Percentiles rank a stretch among this genome's conserved stretches.
Conservation (phyloP, 2,888 invertebrate species). For the Andrena flavipes region DNA sequence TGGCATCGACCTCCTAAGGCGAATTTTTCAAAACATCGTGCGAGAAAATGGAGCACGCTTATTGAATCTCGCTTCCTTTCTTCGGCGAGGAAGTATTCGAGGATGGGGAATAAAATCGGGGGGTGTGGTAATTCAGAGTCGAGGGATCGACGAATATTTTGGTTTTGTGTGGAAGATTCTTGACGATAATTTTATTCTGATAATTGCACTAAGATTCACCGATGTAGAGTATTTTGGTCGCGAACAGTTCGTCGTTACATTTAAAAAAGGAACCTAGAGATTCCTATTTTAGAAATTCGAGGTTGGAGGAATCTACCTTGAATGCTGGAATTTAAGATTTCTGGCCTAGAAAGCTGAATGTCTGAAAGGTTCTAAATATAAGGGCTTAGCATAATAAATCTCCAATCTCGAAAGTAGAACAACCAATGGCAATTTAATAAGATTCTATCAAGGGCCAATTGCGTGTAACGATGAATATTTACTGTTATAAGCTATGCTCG, state of each 20-base stretch:
- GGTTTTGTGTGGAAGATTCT: too few relatives aligned
- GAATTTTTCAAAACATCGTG: conserved; percentile 46
- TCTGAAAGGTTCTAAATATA: background rate
- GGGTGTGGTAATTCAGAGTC: background rate
- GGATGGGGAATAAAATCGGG: background rate
- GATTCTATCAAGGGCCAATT: too few relatives aligned
- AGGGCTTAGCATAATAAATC: background rate
- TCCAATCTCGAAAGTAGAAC: background rate
- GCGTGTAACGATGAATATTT: background rate
- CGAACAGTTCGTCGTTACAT: too few relatives aligned
- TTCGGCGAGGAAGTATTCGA: background rate
- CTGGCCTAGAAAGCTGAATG: background rate
- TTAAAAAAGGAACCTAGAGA: too few relatives aligned
- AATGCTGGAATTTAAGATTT: background rate
- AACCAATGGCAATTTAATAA: background rate
- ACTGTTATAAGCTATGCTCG: background rate
- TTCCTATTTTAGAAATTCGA: background rate
- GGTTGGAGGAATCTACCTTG: background rate
- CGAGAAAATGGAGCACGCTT: conserved; percentile 42
- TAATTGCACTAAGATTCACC: too few relatives aligned
- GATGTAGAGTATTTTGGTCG: too few relatives aligned
- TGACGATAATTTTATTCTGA: too few relatives aligned
- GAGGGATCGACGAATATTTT: too few relatives aligned
- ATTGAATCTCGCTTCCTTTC: conserved; percentile 32
- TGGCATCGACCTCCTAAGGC: background rate